Base-by-base conservation (phyloP, 92 coral and sea anemone species). In the Isaurus tuberculatus region DNA sequence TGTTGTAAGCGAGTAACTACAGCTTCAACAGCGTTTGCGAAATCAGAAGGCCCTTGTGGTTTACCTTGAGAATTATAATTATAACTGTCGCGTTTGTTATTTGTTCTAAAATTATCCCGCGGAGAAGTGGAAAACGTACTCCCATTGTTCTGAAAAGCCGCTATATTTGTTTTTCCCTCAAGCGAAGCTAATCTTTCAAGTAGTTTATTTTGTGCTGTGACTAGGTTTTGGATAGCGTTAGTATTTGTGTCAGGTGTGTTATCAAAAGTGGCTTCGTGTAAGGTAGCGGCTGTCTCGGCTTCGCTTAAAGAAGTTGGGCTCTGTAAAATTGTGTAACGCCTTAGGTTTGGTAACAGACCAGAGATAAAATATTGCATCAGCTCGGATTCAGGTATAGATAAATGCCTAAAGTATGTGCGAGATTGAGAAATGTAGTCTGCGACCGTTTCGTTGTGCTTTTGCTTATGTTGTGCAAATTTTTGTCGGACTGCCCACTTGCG, bases 271-370 rank as follows among this genome's bases (percentile, higher is more conserved):
- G 79, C 63, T 51, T 73, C 79, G 20, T 29, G 16, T 28, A 73
- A 23, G 7, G 33, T 73, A n/a, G 77, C 58, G 23, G 55, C 55
- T 14, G 31, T n/a, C 42, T 71, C 77, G 40, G 77, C 77, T 4
- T 40, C 77, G 10, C 57, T 26, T 13, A 71, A 43, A 22, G 32
- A 2, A 4, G 37, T 71, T 40, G 77, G 77, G 8, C 10, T 20
- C 17, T 71, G 57, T 23, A 71, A 42, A 17, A 71, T 17, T 5
- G 19, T 31, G 42, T 65, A 28, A 10, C 66, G 25, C 28, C 28
- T 60, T 60, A 60, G 28, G 29, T 23, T 20, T 20, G 66, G 66
- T 60, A 60, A 60, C 19, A 60, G 66, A 8, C 66, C 28, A 8
- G 66, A 60, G 22, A 60, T 60, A 60, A 60, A 60, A 60, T 60